Conservation (phyloP, 2,797 vertebrate genomes). For the Pseudochirops cupreus region DNA sequence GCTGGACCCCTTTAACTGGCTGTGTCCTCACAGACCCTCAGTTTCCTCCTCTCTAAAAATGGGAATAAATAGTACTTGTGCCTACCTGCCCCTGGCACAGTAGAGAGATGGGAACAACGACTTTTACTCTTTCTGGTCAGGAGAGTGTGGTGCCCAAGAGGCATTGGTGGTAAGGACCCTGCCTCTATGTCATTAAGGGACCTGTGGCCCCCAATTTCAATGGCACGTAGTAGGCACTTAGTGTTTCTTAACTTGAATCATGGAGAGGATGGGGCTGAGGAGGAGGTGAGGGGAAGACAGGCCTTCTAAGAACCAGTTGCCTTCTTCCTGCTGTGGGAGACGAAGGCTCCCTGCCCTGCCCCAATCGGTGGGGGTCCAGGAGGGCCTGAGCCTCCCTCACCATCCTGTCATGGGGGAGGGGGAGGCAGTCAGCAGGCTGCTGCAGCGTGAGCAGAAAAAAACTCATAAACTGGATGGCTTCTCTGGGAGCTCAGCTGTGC, state of each 20-base stretch:
- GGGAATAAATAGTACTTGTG: background rate
- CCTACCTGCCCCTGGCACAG: background rate
- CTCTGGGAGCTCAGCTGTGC: background rate
- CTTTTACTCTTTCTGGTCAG: background rate
- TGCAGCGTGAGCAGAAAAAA: background rate
- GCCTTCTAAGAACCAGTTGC: background rate
- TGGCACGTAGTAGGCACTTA: background rate
- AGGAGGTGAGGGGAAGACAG: background rate
- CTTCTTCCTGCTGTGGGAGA: background rate
- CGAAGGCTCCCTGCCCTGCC: background rate
- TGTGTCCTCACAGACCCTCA: background rate
- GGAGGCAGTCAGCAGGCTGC: background rate
- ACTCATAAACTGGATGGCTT: background rate
- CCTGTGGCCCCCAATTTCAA: background rate
- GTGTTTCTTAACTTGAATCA: background rate
- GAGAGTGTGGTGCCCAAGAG: background rate
- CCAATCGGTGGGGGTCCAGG: background rate
- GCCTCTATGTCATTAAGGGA: background rate
- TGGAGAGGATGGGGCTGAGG: background rate
- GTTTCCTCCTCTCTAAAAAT: constrained; percentile 5
- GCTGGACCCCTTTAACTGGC: background rate
- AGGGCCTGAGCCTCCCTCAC: background rate
- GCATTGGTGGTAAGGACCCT: too few species aligned
- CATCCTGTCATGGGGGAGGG: background rate
- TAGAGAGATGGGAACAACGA: background rate